A percentile compares a stretch with the other conserved stretches of the same genome.
These are phyloP conservation scores for Venturia canescens DNA, from an alignment of 1,140 invertebrate genomes.

Conservation along the genomic window DNA sequence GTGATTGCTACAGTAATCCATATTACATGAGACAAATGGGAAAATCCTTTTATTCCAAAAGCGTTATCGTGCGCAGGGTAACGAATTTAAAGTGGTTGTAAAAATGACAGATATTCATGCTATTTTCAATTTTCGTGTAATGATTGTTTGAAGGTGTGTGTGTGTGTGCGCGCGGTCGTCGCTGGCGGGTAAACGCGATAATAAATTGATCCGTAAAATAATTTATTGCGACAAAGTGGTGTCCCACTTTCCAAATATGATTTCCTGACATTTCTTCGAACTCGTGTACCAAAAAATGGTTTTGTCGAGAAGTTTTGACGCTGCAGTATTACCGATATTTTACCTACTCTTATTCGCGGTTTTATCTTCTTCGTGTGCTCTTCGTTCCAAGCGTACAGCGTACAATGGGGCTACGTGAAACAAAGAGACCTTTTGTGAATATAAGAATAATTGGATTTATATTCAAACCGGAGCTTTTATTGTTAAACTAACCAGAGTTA, in stretches of 20 bases:
- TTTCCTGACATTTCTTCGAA: not conserved
- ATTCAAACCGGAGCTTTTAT: conserved; percentile 23
- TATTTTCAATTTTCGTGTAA: too few species aligned
- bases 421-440: conserved; percentile 55
- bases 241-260: not conserved
- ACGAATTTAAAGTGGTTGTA: too few species aligned
- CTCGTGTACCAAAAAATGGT: not conserved
- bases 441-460: conserved; percentile 56
- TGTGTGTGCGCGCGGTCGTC: too few species aligned
- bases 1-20: too few species aligned
- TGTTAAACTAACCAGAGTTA: conserved; percentile 28
- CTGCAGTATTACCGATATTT: not conserved
- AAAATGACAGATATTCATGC: too few species aligned
- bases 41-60: too few species aligned
- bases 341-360: not conserved
- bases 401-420: conserved; percentile 51
- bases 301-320: not conserved
- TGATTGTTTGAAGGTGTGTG: too few species aligned
- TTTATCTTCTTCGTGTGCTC: conserved; percentile 5
- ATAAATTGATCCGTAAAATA: too few species aligned
- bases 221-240: not conserved
- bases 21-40: too few species aligned
- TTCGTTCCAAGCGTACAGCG: conserved; percentile 38
- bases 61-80: too few species aligned
- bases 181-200: too few species aligned